Conservation (phyloP, 2,797 vertebrate species). For the Cyprinella venusta region DNA sequence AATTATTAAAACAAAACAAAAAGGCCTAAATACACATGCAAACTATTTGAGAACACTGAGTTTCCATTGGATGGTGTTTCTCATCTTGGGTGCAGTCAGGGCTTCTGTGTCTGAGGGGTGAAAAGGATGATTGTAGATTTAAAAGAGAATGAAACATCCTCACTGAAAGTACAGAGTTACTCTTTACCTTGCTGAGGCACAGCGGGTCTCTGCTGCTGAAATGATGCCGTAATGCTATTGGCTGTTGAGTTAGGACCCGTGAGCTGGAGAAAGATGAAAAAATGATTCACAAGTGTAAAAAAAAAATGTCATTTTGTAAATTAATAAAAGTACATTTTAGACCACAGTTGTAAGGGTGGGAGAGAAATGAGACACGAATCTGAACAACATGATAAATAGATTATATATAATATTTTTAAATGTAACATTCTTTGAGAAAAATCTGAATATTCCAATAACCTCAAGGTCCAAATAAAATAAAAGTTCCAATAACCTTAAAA, state of each 20-base stretch:
- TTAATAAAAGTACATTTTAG: too few relatives aligned
- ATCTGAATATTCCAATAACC: background rate
- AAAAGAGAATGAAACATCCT: background rate
- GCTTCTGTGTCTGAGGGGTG: slow-evolving; percentile 79
- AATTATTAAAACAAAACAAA: background rate
- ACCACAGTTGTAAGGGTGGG: too few relatives aligned
- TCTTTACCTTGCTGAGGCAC: slow-evolving; percentile 68
- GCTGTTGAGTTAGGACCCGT: slow-evolving; percentile 92
- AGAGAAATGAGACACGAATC: too few relatives aligned
- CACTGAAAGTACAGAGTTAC: slow-evolving; percentile 6
- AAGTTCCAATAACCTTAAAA: background rate
- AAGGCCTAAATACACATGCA: background rate
- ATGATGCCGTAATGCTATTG: slow-evolving; percentile 92
- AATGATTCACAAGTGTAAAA: background rate
- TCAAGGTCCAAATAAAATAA: too few relatives aligned
- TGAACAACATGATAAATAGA: background rate
- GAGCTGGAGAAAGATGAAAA: slow-evolving; percentile 71
- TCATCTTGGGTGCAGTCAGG: slow-evolving; percentile 85
- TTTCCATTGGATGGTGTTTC: slow-evolving; percentile 85
- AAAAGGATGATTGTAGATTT: background rate
- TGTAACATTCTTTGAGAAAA: background rate
- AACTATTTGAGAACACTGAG: slow-evolving; percentile 81
- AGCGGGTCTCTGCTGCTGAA: slow-evolving; percentile 80
- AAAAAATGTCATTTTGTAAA: background rate
- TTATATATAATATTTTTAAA: background rate